Percentiles rank a stretch among this genome's conserved stretches.
phyloP scores from a whole-genome alignment of 2,888 invertebrate species.

The Agonopterix subpropinquella region DNA sequence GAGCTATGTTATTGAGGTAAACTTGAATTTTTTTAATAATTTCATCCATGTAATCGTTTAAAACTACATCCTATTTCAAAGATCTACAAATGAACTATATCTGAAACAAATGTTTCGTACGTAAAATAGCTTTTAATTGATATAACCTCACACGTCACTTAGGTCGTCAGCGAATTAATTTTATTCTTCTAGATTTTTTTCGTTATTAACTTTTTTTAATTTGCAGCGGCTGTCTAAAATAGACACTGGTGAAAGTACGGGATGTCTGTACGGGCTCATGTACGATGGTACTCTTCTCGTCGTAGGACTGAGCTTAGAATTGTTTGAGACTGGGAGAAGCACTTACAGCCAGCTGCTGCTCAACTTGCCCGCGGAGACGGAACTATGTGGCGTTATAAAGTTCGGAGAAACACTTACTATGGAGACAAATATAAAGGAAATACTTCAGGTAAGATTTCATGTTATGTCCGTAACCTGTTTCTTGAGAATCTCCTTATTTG shows the following conservation, averaged over 20 bases:
- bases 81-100: neutral
- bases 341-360: slow-evolving; percentile 73
- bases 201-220: neutral
- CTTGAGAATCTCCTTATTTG: neutral
- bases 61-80: neutral
- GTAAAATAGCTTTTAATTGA: slow-evolving; percentile 1
- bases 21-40: slow-evolving; percentile 28
- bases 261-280: slow-evolving; percentile 85
- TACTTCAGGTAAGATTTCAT: slow-evolving; percentile 59
- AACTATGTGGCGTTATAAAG: slow-evolving; percentile 84
- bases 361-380: slow-evolving; percentile 84
- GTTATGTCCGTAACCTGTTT: neutral
- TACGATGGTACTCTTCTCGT: slow-evolving; percentile 82
- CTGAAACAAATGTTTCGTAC: neutral
- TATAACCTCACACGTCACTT: slow-evolving; percentile 45
- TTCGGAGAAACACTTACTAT: slow-evolving; percentile 77
- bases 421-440: slow-evolving; percentile 78
- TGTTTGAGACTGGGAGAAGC: slow-evolving; percentile 72
- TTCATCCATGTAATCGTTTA: neutral
- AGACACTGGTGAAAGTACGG: slow-evolving; percentile 77
- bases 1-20: slow-evolving; percentile 82
- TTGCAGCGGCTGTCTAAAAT: slow-evolving; percentile 80
- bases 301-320: slow-evolving; percentile 81
- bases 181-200: neutral
- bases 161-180: slow-evolving; percentile 6